Conservation (phyloP, 2,888 invertebrate genomes). For the Meloe dianella region DNA sequence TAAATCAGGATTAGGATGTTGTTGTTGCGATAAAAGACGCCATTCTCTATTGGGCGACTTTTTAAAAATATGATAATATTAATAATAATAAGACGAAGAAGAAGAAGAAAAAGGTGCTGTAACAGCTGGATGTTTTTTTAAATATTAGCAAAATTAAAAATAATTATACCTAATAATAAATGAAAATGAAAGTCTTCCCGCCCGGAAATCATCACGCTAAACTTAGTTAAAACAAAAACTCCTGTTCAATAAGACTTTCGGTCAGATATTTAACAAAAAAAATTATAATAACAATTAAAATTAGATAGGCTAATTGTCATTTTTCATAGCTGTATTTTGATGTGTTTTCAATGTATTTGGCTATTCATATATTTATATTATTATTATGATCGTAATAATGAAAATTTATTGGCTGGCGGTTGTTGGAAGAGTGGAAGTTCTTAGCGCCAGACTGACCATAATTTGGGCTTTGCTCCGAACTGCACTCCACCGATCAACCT, state of each 20-base stretch:
- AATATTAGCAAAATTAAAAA: neutral
- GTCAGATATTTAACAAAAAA: conserved; percentile 16
- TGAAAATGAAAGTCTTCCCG: conserved; percentile 58
- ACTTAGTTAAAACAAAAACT: conserved; percentile 14
- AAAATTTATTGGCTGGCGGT: conserved; percentile 25
- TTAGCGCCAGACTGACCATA: conserved; percentile 20
- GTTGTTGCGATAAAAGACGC: conserved; percentile 40
- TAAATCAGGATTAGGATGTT: conserved; percentile 40
- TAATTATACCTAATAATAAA: neutral
- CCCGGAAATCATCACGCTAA: conserved; percentile 54
- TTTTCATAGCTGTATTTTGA: conserved; percentile 53
- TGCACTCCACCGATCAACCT: conserved; percentile 31
- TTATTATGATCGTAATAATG: neutral
- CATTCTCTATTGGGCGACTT: conserved; percentile 56
- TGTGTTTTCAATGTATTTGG: conserved; percentile 45
- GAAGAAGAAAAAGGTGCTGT: conserved; percentile 57
- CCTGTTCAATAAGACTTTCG: conserved; percentile 27
- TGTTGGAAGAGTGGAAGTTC: conserved; percentile 25
- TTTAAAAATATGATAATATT: conserved; percentile 33
- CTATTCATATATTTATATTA: conserved; percentile 13
- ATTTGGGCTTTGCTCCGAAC: conserved; percentile 28
- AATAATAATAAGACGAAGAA: conserved; percentile 9
- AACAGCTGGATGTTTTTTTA: conserved; percentile 53
- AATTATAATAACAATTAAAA: too few relatives aligned
- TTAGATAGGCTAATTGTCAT: conserved; percentile 54